Evolutionary conservation across 1,140 invertebrate species (phyloP), one percentile per base, ranked within the genome.

Genomic region (Steinernema feltiae): DNA sequence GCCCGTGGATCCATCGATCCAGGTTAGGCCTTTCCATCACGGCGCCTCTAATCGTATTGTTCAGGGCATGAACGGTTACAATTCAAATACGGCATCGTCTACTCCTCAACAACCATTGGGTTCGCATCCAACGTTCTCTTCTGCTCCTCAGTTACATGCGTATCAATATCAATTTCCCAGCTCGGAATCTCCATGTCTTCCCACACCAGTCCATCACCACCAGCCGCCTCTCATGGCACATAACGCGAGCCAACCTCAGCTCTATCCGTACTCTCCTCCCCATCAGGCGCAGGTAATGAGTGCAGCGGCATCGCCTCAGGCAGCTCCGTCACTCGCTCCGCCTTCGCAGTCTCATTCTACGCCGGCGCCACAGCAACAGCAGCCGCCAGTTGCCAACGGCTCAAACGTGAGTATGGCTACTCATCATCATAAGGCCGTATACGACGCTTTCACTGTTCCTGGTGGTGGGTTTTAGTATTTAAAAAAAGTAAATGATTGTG

Each of bases 401-500:
- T 12, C 12, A 7, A 7, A 63, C 53, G 53, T 63, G 53, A 63
- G 24, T 63, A 63, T 63, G 53, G 53, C 53, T 63, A 63, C 53
- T 63, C 53, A 63, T 63, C 53, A 63, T 27, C 53, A 63, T 21
- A 63, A 63, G 53, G 53, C 53, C 53, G 53, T 63, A 3, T 63
- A 63, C 53, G 53, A 63, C 53, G 53, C 53, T 27, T 63, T 63
- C 24, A 63, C 53, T 3, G 53, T 63, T 63, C 53, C 53, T 27
- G 53, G 53, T 63, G 53, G 53, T 63, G 53, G 53, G 53, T 63
- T 63, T 63, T 63, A 63, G 53, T 63, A 63, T 27, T 63, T 63
- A 27, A 15, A 63, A 15, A 63, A 15, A 63, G 3, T 46, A 46
- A 63, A 63, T 15, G 2, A 63, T 63, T 63, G 53, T 63, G 53